Conservation (phyloP, 2,888 invertebrate species). For the Eueremaeus valkanovi region DNA sequence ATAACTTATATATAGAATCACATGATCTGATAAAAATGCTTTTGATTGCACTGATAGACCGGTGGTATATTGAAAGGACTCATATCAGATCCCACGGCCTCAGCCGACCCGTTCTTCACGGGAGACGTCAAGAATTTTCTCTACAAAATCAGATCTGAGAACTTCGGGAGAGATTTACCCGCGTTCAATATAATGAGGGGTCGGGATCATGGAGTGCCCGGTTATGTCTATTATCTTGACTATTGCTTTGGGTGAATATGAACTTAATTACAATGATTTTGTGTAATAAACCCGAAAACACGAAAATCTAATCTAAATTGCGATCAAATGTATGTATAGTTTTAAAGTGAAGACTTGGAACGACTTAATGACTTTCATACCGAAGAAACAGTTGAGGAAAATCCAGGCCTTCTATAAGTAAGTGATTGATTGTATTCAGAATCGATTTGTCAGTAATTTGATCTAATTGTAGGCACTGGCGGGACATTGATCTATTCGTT, state of each 20-base stretch:
- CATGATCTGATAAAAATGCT: background rate
- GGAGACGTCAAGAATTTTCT: constrained; percentile 33
- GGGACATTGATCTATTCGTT: constrained; percentile 39
- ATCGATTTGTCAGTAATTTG: background rate
- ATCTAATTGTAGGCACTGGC: constrained; percentile 34
- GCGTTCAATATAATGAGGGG: constrained; percentile 39
- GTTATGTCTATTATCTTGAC: constrained; percentile 38
- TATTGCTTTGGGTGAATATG: constrained; percentile 41
- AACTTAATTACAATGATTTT: background rate
- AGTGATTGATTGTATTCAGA: constrained; percentile 7
- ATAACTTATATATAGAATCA: background rate
- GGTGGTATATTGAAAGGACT: constrained; percentile 38
- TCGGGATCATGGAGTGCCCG: constrained; percentile 39
- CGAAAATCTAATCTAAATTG: too few relatives aligned
- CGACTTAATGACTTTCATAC: constrained; percentile 40
- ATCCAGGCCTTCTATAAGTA: constrained; percentile 38
- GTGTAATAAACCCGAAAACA: background rate
- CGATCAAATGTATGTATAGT: background rate
- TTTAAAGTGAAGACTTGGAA: constrained; percentile 37
- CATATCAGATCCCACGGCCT: constrained; percentile 23
- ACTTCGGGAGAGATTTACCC: constrained; percentile 36
- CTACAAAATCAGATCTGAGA: constrained; percentile 5
- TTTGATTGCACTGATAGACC: constrained; percentile 23
- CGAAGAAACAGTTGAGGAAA: constrained; percentile 39
- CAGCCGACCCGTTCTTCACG: constrained; percentile 34